Conservation (phyloP, 2,888 invertebrate genomes). For the Dorcus parallelipipedus region DNA sequence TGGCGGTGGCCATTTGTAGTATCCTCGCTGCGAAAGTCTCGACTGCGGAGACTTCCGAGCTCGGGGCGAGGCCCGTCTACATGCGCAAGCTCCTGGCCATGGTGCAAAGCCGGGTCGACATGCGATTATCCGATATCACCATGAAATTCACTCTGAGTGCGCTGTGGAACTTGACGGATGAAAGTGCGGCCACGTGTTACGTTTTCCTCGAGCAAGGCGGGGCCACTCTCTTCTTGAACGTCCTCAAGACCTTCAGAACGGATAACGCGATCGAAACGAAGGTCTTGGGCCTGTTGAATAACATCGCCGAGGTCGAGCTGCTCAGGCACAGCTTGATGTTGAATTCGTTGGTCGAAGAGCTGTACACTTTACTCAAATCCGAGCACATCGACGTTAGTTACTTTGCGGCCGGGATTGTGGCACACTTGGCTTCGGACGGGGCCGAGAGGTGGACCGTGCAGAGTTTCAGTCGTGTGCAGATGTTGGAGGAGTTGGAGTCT, state of each 20-base stretch:
- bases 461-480: conserved; percentile 36
- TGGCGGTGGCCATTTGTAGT: conserved; percentile 78
- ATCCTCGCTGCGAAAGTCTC: conserved; percentile 59
- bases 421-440: conserved; percentile 63
- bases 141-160: conserved; percentile 74
- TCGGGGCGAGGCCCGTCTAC: conserved; percentile 64
- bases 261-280: conserved; percentile 72
- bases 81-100: conserved; percentile 66
- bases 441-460: conserved; percentile 52
- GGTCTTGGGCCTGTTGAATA: conserved; percentile 69
- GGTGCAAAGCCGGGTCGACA: conserved; percentile 50
- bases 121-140: conserved; percentile 58
- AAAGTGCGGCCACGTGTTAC: conserved; percentile 66
- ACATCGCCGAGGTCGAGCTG: conserved; percentile 68
- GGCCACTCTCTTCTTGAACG: conserved; percentile 62
- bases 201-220: conserved; percentile 68
- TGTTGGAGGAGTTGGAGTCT: conserved; percentile 54
- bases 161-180: conserved; percentile 76
- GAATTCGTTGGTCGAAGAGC: conserved; percentile 31
- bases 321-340: conserved; percentile 44
- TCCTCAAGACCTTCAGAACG: conserved; percentile 60
- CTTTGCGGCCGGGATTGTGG: conserved; percentile 71
- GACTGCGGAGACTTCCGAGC: conserved; percentile 63
- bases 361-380: conserved; percentile 48
- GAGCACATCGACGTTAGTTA: conserved; percentile 67